Base-by-base conservation (phyloP, 2,113 vertebrate species). In the Forbesichthys agassizii region DNA sequence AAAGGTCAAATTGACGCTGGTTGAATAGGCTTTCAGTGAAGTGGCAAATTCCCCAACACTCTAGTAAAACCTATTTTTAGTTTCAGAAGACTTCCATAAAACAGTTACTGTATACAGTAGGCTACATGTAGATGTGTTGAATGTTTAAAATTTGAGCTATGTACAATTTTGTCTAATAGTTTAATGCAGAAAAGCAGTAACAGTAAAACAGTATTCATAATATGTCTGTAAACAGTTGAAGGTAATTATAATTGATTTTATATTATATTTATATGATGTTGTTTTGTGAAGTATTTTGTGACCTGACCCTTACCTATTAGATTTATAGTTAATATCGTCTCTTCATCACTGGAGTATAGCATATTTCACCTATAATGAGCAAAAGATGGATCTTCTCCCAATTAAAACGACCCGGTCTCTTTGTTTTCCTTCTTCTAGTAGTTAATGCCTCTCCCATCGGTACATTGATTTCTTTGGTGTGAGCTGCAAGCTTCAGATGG, bases 21-120 rank as follows among this genome's bases (percentile, higher is more conserved):
- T 60, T 82, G 86, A 88, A 73, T 77, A 18, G 70, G 52, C 83
- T 89, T 89, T 89, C 87, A 88, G 88, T 84, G 81, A 71, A 82
- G 2, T 11, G 20, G 56, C 49, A 63, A 49, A 16, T 48, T 53
- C 54, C 56, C 42, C 14, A 56, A 33, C 59, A 16, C 16, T 5
- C 58, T 6, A 42, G 36, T 42, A 42, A 3, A 42, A 6, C 36
- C 36, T 42, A 4, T 42, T 42, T 6, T 42, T 42, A 42, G 5
- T 42, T 42, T 42, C 4, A 42, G 7, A 42, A 42, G 4, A 42
- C 36, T 42, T 42, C 4, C 4, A 5, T 2, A 7, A 5, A 2
- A 42, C 36, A 42, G 36, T 42, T 42, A 42, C 36, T 42, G 36
- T 42, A 8, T 42, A 42, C 36, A 6, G 36, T 42, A 42, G 7